A percentile compares a stretch with the other conserved stretches of the same genome.
These are phyloP conservation scores for Nemurella pictetii DNA, from an alignment of 2,888 invertebrate species.

Conservation along the genomic window DNA sequence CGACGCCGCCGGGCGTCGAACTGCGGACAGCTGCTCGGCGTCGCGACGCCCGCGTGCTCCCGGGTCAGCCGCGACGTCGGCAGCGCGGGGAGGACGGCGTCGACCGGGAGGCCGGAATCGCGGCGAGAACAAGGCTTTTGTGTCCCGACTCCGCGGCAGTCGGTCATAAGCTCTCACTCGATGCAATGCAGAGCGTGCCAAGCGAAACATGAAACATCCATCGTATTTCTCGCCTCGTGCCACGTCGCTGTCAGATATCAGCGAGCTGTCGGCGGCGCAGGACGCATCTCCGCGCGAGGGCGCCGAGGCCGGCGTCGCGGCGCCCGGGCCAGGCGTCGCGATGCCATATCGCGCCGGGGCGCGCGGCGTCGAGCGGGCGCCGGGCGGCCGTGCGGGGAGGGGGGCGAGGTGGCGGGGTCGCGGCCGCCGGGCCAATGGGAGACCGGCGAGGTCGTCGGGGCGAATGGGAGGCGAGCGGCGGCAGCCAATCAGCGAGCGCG, in stretches of 20 bases:
- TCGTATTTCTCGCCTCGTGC: no score
- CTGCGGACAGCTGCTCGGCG: no score
- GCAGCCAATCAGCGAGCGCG: conserved; percentile 35
- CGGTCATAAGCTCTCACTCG: no score
- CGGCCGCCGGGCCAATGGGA: not conserved
- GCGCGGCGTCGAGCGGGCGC: not conserved
- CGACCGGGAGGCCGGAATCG: not conserved
- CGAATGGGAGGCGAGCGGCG: not conserved
- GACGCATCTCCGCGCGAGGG: not conserved
- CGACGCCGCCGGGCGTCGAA: no score
- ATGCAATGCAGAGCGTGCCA: no score
- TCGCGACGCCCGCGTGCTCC: not conserved
- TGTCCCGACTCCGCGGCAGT: no score
- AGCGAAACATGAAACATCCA: no score
- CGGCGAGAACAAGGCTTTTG: no score
- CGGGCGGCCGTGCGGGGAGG: not conserved
- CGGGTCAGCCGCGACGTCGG: not conserved
- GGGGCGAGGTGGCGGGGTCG: not conserved
- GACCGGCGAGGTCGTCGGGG: not conserved
- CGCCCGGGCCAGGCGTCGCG: not conserved
- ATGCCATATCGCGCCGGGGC: not conserved
- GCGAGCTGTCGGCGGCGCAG: no score
- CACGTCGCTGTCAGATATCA: no score
- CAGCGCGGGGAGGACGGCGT: not conserved
- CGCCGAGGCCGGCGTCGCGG: not conserved